Percentiles rank a stretch among this genome's conserved stretches.
Evolutionary conservation across 2,113 vertebrate species (phyloP).

Genomic region (Phalacrocorax pelagicus): DNA sequence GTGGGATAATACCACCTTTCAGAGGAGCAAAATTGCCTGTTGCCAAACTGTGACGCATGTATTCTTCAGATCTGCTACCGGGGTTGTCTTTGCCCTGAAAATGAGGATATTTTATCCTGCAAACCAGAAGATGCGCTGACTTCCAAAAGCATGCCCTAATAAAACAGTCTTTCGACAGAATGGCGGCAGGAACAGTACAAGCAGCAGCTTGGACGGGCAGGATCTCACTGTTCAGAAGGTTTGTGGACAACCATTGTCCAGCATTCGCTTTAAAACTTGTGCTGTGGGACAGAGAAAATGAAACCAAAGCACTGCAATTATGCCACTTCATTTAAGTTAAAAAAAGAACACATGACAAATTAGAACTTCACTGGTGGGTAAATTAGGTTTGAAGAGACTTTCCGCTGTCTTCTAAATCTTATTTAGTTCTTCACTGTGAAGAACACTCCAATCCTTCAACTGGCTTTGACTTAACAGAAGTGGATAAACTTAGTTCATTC

Average conservation of each 20-base stretch:
- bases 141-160: neutral
- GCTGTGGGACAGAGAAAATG: neutral
- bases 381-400: neutral
- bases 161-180: neutral
- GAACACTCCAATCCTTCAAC: neutral
- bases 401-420: neutral
- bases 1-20: neutral
- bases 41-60: neutral
- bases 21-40: neutral
- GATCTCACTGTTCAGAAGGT: neutral
- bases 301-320: neutral
- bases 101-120: neutral
- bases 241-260: neutral
- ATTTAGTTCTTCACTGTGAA: neutral
- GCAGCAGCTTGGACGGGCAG: neutral
- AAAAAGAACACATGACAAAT: neutral
- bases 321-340: neutral
- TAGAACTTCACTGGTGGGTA: neutral
- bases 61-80: neutral
- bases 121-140: accelerated
- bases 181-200: neutral
- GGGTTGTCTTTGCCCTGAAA: neutral
- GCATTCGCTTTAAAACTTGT: neutral
- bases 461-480: neutral
- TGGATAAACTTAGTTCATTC: neutral